phyloP scores from a whole-genome alignment of 2,888 invertebrate genomes.

The Caenorhabditis doughertyi region DNA sequence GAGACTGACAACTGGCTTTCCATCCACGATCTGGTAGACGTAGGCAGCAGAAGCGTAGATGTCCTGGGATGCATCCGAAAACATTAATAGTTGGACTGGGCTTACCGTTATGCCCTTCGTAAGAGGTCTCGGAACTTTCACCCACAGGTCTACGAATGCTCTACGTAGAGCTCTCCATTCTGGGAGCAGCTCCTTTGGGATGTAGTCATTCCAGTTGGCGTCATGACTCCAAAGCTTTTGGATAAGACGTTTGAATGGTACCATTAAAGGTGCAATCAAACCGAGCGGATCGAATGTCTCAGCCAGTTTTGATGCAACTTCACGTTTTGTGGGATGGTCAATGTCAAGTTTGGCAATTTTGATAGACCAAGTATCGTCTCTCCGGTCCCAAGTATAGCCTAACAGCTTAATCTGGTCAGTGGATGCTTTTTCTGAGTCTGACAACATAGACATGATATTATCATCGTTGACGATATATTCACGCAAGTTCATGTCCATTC shows the following conservation, averaged over 20 bases:
- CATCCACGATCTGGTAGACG: neutral
- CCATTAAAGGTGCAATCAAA: slow-evolving; percentile 33
- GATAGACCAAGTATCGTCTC: neutral
- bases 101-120: too few relatives aligned
- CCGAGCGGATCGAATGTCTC: slow-evolving; percentile 59
- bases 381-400: slow-evolving; percentile 19
- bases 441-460: neutral
- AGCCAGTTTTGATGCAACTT: slow-evolving; percentile 16
- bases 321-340: slow-evolving; percentile 11
- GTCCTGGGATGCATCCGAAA: slow-evolving; percentile 33
- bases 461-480: slow-evolving; percentile 4
- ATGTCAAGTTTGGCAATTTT: neutral
- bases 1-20: slow-evolving; percentile 49
- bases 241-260: slow-evolving; percentile 29
- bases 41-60: neutral
- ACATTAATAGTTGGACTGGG: slow-evolving; percentile 7
- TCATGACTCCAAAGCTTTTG: slow-evolving; percentile 17
- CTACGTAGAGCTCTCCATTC: neutral
- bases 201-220: slow-evolving; percentile 33
- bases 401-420: neutral
- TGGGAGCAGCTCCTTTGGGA: neutral
- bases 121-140: neutral
- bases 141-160: neutral
- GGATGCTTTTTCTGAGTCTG: neutral
- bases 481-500: slow-evolving; percentile 30